phyloP scores from a whole-genome alignment of 2,113 vertebrate species.

The Tricholaema leucomelas region DNA sequence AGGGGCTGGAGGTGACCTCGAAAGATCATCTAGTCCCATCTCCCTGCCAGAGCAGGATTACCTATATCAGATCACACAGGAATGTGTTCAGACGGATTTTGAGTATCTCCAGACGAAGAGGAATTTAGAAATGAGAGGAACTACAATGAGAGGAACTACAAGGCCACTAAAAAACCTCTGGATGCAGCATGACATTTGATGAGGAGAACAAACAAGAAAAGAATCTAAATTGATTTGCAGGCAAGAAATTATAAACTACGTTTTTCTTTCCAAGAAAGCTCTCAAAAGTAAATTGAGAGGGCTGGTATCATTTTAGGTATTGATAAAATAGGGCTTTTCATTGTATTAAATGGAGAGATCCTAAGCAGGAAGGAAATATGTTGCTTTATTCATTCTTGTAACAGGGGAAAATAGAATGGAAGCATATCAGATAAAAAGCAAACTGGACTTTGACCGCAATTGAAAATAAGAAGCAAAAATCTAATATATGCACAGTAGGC shows the following conservation, averaged over 20 bases:
- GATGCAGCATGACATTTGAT: not conserved
- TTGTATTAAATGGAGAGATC: not conserved
- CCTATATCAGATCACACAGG: too few relatives aligned
- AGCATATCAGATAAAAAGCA: not conserved
- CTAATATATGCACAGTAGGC: not conserved
- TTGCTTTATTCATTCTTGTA: not conserved
- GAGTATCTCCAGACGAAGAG: not conserved
- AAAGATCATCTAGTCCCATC: too few relatives aligned
- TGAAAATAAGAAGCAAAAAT: not conserved
- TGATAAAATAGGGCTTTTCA: not conserved
- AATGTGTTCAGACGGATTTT: too few relatives aligned
- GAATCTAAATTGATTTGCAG: not conserved
- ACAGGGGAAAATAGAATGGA: not conserved
- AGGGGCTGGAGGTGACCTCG: too few relatives aligned
- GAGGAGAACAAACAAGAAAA: not conserved
- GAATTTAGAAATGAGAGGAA: too few relatives aligned
- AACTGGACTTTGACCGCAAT: not conserved
- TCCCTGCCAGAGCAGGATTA: too few relatives aligned
- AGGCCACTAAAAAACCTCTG: not conserved
- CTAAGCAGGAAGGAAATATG: not conserved
- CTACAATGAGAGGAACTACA: not conserved
- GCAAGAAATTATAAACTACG: not conserved
- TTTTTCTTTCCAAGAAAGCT: not conserved
- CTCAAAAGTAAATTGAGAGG: not conserved
- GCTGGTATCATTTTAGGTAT: not conserved